Conservation (phyloP, 1,140 invertebrate genomes). For the Diabrotica virgifera region DNA sequence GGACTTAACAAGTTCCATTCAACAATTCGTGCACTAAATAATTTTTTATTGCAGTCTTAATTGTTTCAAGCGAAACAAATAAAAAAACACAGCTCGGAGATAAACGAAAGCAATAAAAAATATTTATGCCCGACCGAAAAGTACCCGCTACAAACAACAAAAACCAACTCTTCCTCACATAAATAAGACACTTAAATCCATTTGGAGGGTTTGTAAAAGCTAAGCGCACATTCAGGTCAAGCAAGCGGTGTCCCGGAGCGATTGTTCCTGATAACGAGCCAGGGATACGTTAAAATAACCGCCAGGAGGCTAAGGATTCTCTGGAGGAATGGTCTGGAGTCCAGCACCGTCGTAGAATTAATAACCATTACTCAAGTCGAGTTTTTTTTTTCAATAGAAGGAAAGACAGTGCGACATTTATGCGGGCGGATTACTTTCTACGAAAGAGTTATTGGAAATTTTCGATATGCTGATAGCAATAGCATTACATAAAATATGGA, state of each 20-base stretch:
- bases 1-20: no score
- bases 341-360: conserved; percentile 28
- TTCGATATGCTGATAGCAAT: no score
- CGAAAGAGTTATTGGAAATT: no score
- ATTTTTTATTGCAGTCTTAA: conserved; percentile 1
- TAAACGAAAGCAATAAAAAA: neutral
- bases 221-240: conserved; percentile 37
- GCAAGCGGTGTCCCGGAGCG: conserved; percentile 39
- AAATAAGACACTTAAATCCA: conserved; percentile 28
- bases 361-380: conserved; percentile 37
- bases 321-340: conserved; percentile 23
- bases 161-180: conserved; percentile 9
- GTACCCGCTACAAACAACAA: conserved; percentile 7
- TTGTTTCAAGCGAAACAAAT: neutral
- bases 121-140: conserved; percentile 2
- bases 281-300: conserved; percentile 37
- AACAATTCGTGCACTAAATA: neutral
- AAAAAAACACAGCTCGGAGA: neutral
- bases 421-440: no score
- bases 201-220: conserved; percentile 27
- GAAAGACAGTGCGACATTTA: no score
- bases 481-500: no score
- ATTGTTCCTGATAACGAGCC: conserved; percentile 41
- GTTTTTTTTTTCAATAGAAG: conserved; percentile 12
- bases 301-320: conserved; percentile 33